A percentile compares a stretch with the other conserved stretches of the same genome.
Conservation (phyloP, 1,140 invertebrate species). For the Piezodorus guildinii region DNA sequence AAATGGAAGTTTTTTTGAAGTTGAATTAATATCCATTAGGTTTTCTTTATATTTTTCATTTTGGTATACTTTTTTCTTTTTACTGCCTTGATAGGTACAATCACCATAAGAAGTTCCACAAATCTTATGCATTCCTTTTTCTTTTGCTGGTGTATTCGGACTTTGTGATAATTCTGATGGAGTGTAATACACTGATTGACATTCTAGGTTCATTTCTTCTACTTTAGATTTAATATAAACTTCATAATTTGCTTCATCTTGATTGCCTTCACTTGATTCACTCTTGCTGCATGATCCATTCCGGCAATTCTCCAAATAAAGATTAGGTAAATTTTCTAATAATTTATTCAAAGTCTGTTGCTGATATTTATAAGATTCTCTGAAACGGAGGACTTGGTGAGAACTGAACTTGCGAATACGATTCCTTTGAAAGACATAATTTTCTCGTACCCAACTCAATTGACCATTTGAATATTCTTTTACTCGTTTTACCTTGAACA, state of each 20-base stretch:
- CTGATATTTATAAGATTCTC: conserved; percentile 89
- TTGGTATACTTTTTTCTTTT: neutral
- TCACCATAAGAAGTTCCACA: neutral
- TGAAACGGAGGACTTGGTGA: conserved; percentile 72
- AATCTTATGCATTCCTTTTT: conserved; percentile 5
- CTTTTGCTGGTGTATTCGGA: conserved; percentile 23
- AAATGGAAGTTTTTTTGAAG: neutral
- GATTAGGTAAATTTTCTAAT: conserved; percentile 80
- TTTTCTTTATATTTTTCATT: conserved; percentile 3
- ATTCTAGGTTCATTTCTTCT: conserved; percentile 28
- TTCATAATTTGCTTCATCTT: conserved; percentile 39
- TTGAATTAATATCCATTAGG: neutral
- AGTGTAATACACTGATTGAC: conserved; percentile 63
- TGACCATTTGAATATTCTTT: conserved; percentile 79
- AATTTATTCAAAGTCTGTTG: conserved; percentile 90
- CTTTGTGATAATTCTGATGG: conserved; percentile 48
- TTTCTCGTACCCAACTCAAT: conserved; percentile 84
- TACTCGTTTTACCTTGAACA: conserved; percentile 63
- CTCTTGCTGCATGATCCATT: conserved; percentile 70
- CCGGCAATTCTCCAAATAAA: conserved; percentile 86
- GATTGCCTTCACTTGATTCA: conserved; percentile 57
- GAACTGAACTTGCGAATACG: conserved; percentile 89
- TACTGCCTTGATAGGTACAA: neutral
- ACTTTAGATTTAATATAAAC: conserved; percentile 46
- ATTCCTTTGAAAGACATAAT: conserved; percentile 88